Evolutionary conservation across 2,797 vertebrate species (phyloP).

Genomic region (Zalophus californianus): DNA sequence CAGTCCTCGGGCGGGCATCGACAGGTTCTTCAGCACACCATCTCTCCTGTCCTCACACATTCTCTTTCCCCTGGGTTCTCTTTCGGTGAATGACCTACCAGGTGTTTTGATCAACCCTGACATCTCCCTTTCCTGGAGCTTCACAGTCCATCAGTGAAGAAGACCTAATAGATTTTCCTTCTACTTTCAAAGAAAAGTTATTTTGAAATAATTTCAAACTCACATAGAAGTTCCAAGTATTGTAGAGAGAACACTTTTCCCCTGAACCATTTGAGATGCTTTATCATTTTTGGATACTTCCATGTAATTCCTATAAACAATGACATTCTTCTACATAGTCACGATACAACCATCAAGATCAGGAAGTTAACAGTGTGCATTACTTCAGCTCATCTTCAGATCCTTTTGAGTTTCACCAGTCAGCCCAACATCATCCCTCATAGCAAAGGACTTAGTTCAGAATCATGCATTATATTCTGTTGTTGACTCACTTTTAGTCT

Average conservation of each 20-base stretch:
- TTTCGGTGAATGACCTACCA: background rate
- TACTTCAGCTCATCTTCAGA: background rate
- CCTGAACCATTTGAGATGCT: background rate
- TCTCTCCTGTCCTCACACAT: background rate
- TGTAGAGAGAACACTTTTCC: background rate
- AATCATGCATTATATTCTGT: background rate
- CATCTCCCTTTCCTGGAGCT: background rate
- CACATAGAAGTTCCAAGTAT: background rate
- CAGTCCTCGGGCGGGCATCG: background rate
- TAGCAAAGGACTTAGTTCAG: background rate
- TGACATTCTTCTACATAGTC: background rate
- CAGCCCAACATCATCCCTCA: background rate
- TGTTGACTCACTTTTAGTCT: background rate
- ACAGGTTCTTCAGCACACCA: background rate
- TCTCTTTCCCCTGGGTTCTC: background rate
- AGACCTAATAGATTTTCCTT: background rate
- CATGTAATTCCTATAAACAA: background rate
- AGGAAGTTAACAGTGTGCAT: background rate
- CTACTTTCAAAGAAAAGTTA: background rate
- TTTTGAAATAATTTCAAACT: background rate
- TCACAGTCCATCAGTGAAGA: background rate
- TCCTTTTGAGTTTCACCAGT: background rate
- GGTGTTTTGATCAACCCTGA: background rate
- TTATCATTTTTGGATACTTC: background rate
- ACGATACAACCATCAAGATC: background rate